These are phyloP conservation scores for Hirtodrosophila cameraria DNA, from an alignment of 2,888 invertebrate genomes.

Conservation along the genomic window DNA sequence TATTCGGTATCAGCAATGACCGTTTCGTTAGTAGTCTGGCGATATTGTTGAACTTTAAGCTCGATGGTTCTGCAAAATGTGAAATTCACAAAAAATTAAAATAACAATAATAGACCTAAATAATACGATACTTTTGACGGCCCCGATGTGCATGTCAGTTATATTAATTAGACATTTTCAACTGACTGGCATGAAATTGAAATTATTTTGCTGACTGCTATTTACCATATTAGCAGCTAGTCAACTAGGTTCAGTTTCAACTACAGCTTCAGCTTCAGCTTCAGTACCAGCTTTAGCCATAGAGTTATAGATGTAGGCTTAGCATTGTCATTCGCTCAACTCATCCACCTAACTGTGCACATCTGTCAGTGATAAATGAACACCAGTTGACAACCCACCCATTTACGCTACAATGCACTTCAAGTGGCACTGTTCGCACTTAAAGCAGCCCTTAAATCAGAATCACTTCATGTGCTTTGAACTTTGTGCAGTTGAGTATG, in stretches of 20 bases:
- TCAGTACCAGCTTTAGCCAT: background rate
- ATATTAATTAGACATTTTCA: slow-evolving; percentile 55
- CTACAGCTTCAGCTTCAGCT: slow-evolving; percentile 1
- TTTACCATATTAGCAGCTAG: slow-evolving; percentile 39
- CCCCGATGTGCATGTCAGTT: slow-evolving; percentile 49
- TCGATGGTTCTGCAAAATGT: slow-evolving; percentile 72
- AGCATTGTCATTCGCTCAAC: slow-evolving; percentile 11
- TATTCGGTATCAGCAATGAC: slow-evolving; percentile 80
- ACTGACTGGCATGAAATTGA: slow-evolving; percentile 51
- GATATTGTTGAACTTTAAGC: slow-evolving; percentile 80
- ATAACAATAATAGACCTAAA: slow-evolving; percentile 35
- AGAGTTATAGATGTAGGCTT: slow-evolving; percentile 2
- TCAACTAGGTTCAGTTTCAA: slow-evolving; percentile 9
- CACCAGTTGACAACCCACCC: slow-evolving; percentile 38
- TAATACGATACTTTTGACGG: slow-evolving; percentile 37
- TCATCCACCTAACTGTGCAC: slow-evolving; percentile 39
- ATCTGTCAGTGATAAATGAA: slow-evolving; percentile 67
- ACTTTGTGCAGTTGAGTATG: slow-evolving; percentile 29
- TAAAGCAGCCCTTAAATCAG: slow-evolving; percentile 17
- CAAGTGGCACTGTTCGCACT: slow-evolving; percentile 11
- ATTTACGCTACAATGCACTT: slow-evolving; percentile 52
- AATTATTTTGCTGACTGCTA: slow-evolving; percentile 51
- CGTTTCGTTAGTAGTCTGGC: slow-evolving; percentile 77
- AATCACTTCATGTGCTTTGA: slow-evolving; percentile 13
- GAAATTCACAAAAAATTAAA: slow-evolving; percentile 21